Evolutionary conservation across 30 jellyfish, hydroid and myxozoan genomes (phyloP), one percentile per base, ranked within the genome.

Genomic region (Hydractinia echinata): DNA sequence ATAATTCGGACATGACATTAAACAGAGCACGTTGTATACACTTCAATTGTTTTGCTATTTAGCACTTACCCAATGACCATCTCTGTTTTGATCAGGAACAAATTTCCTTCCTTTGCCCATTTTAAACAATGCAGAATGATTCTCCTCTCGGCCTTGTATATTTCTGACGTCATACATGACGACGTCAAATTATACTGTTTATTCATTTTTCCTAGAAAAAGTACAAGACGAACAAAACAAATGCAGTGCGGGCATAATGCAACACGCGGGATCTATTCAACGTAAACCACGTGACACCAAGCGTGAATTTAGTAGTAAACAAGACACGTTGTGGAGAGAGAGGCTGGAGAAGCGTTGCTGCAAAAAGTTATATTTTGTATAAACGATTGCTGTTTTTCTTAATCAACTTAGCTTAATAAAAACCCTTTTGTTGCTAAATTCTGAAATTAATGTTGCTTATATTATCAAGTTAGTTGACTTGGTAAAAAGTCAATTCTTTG

Each of bases 241-340:
- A 51, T 64, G 18, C 15, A 58, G 15, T 13, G 19, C 74, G 19
- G 39, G 10, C 2, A 44, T 44, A 44, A 51, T 44, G 74, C 51
- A 6, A 64, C 74, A 44, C 51, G 51, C 51, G 74, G 74, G 39
- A 64, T 64, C 19, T 44, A n/a, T 64, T 44, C 19, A 64, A n/a
- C 39, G 18, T 44, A 64, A 64, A 44, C 74, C 74, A 64, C 81
- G 81, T 71, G 81, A 71, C 81, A 30, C 10, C 30, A 71, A 20
- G 60, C 60, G 48, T 66, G 15, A 66, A 49, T 1, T 53, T 19
- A 19, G 15, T 66, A 49, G 76, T 66, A 66, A 66, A 66, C 76
- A 66, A 66, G 76, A 66, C 76, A 66, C 76, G 76, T 66, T 66
- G 21, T 66, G 76, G 48, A 53, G 48, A 19, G 53, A 8, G 76